phyloP scores from a whole-genome alignment of 2,888 invertebrate genomes.

The Sinodicranocentrus sp. region DNA sequence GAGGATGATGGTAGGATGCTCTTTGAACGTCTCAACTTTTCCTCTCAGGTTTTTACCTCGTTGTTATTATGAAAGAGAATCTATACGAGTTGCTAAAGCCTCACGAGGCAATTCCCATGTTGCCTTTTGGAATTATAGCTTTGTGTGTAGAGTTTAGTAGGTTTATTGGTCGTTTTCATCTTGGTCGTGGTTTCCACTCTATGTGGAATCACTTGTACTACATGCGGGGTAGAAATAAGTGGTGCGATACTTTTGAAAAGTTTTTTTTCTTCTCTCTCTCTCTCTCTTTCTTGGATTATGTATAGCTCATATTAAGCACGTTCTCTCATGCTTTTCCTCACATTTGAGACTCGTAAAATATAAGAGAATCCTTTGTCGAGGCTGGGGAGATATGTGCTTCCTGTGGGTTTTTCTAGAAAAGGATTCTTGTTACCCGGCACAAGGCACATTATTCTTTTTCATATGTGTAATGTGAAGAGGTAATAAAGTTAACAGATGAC shows the following conservation, averaged over 20 bases:
- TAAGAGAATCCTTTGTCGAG: conserved; percentile 1
- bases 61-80: conserved; percentile 30
- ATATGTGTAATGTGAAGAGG: conserved; percentile 58
- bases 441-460: conserved; percentile 48
- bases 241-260: conserved; percentile 37
- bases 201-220: background rate
- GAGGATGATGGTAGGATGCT: background rate
- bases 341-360: background rate
- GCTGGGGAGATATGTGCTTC: conserved; percentile 44
- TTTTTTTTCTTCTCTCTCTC: conserved; percentile 2
- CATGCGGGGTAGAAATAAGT: conserved; percentile 13
- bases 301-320: conserved; percentile 12
- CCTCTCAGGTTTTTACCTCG: background rate
- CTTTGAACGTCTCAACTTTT: conserved; percentile 27
- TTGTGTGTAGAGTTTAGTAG: conserved; percentile 34
- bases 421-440: conserved; percentile 9
- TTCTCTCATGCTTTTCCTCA: background rate
- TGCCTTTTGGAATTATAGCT: conserved; percentile 55
- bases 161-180: conserved; percentile 27
- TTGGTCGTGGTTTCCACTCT: conserved; percentile 22
- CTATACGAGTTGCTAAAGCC: background rate
- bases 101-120: conserved; percentile 44
- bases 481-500: conserved; percentile 66
- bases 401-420: conserved; percentile 19
- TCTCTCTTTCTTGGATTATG: conserved; percentile 38